These are phyloP conservation scores for Dolomedes plantarius DNA, from an alignment of 2,888 invertebrate species.

Conservation along the genomic window DNA sequence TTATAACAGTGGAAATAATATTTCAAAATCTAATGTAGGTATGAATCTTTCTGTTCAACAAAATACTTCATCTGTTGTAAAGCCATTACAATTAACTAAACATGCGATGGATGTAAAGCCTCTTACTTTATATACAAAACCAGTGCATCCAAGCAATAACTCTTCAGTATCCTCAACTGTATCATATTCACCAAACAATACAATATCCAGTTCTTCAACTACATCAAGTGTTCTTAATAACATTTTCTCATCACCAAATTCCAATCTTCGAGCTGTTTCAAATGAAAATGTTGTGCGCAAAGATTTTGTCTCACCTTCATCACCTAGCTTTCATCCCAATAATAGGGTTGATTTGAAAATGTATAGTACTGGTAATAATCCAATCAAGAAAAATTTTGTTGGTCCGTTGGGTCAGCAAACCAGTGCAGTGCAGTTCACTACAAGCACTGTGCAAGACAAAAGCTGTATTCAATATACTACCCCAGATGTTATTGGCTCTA, in stretches of 20 bases:
- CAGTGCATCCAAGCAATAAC: not conserved
- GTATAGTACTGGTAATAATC: not conserved
- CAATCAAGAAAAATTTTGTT: not conserved
- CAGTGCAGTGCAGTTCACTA: not conserved
- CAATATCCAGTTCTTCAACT: not conserved
- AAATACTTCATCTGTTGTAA: not conserved
- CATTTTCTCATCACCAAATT: not conserved
- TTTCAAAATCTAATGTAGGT: not conserved
- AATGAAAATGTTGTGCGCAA: not conserved
- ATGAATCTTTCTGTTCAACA: not conserved
- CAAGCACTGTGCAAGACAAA: not conserved
- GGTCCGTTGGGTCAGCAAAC: not conserved
- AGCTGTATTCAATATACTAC: not conserved
- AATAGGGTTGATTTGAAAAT: not conserved
- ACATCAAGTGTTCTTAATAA: not conserved
- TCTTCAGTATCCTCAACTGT: not conserved
- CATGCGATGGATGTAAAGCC: not conserved
- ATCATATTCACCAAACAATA: not conserved
- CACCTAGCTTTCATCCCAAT: not conserved
- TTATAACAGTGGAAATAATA: not conserved
- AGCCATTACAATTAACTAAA: not conserved
- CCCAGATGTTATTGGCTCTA: not conserved
- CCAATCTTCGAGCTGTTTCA: not conserved
- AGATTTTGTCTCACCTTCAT: not conserved
- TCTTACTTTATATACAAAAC: not conserved